Evolutionary conservation across 2,113 vertebrate genomes (phyloP).

Genomic region (Pantherophis guttatus): DNA sequence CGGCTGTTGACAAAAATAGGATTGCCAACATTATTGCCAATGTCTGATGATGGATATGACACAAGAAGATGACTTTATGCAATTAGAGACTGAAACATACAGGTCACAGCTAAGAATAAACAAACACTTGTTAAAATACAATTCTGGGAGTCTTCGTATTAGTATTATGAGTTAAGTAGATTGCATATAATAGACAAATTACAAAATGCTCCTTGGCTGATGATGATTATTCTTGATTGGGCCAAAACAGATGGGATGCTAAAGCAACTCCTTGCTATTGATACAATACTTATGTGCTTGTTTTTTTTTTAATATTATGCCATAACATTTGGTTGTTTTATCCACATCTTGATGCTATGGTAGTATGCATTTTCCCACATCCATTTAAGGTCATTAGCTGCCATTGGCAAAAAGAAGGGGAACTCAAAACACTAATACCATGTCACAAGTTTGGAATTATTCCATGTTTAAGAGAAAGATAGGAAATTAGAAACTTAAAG

Average conservation of each 20-base stretch:
- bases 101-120: neutral
- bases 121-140: neutral
- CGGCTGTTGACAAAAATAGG: too few relatives aligned
- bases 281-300: neutral
- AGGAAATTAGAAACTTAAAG: neutral
- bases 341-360: neutral
- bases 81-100: neutral
- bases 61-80: neutral
- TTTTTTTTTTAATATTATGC: neutral
- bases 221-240: slow-evolving; percentile 14
- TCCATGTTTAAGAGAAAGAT: neutral
- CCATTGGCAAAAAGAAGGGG: neutral
- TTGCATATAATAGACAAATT: neutral
- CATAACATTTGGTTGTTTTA: neutral
- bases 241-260: neutral
- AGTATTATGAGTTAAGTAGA: neutral
- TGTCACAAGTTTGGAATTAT: neutral
- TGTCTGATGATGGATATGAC: too few relatives aligned
- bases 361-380: neutral
- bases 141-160: neutral
- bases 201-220: accelerated
- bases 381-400: neutral
- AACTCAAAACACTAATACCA: neutral
- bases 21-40: too few relatives aligned
- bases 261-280: neutral